A percentile compares a stretch with the other conserved stretches of the same genome.
These are phyloP conservation scores for Coracopsis vasa DNA, from an alignment of 2,113 vertebrate genomes.

Conservation along the genomic window DNA sequence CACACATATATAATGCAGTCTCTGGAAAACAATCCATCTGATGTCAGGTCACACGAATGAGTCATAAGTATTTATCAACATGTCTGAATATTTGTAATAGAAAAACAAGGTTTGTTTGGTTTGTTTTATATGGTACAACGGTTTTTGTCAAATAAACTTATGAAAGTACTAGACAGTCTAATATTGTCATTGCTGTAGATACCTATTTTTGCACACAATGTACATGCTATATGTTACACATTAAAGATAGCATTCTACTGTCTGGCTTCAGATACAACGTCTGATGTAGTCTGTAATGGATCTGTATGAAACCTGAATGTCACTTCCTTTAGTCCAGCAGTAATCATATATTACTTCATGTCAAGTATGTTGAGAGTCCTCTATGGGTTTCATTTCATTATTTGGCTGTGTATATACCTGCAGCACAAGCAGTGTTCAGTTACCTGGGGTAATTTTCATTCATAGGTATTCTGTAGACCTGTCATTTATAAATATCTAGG, in stretches of 20 bases:
- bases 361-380: slow-evolving; percentile 52
- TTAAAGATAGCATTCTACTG: neutral
- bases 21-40: neutral
- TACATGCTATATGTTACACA: neutral
- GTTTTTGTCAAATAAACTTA: neutral
- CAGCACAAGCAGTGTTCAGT: slow-evolving; percentile 36
- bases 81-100: neutral
- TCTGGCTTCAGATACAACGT: neutral
- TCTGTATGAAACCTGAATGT: slow-evolving; percentile 28
- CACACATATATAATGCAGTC: neutral
- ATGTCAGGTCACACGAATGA: neutral
- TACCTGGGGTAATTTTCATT: slow-evolving; percentile 73
- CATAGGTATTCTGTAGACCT: slow-evolving; percentile 61
- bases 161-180: neutral
- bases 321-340: slow-evolving; percentile 44
- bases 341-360: slow-evolving; percentile 46
- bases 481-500: slow-evolving; percentile 60
- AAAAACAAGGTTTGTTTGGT: neutral
- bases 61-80: neutral
- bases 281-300: neutral
- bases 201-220: neutral
- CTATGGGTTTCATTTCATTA: slow-evolving; percentile 63
- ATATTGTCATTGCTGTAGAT: neutral
- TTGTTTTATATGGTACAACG: neutral
- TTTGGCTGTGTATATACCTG: slow-evolving; percentile 47